A percentile compares a stretch with the other conserved stretches of the same genome.
Evolutionary conservation across 1,140 invertebrate genomes (phyloP).

Genomic region (Plectrocnemia conspersa): DNA sequence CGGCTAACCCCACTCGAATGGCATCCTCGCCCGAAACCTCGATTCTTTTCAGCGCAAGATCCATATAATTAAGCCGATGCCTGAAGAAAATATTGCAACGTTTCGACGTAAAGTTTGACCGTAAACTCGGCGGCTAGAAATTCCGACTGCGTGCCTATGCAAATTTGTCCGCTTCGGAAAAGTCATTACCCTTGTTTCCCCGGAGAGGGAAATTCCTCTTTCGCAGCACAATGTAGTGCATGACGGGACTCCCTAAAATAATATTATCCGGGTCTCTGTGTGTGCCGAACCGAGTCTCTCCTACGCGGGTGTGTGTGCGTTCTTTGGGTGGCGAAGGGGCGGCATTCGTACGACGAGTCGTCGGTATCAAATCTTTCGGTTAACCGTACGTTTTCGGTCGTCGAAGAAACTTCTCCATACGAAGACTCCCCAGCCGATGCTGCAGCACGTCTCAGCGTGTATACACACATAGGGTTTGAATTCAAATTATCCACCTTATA

Average conservation of each 20-base stretch:
- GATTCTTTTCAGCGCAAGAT: too few relatives aligned
- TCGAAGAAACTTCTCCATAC: neutral
- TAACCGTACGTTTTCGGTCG: constrained; percentile 22
- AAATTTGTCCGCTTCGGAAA: constrained; percentile 32
- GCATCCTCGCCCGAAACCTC: too few relatives aligned
- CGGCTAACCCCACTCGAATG: too few relatives aligned
- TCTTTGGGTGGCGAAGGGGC: neutral
- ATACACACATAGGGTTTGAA: constrained; percentile 31
- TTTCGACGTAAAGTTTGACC: constrained; percentile 33
- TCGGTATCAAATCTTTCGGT: constrained; percentile 24
- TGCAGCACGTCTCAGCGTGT: constrained; percentile 26
- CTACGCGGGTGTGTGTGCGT: neutral
- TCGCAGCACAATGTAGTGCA: constrained; percentile 23
- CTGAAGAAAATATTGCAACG: too few relatives aligned
- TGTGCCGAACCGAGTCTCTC: constrained; percentile 11
- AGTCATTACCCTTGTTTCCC: constrained; percentile 35
- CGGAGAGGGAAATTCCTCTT: constrained; percentile 26
- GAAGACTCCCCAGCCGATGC: neutral
- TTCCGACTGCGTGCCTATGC: constrained; percentile 33
- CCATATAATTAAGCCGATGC: too few relatives aligned
- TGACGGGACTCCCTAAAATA: constrained; percentile 27
- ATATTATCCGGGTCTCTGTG: constrained; percentile 10
- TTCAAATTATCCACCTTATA: constrained; percentile 33
- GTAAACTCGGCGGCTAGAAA: constrained; percentile 26
- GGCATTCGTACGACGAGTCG: neutral